Evolutionary conservation across 2,113 vertebrate species (phyloP).

Genomic region (Corythornis cristatus): DNA sequence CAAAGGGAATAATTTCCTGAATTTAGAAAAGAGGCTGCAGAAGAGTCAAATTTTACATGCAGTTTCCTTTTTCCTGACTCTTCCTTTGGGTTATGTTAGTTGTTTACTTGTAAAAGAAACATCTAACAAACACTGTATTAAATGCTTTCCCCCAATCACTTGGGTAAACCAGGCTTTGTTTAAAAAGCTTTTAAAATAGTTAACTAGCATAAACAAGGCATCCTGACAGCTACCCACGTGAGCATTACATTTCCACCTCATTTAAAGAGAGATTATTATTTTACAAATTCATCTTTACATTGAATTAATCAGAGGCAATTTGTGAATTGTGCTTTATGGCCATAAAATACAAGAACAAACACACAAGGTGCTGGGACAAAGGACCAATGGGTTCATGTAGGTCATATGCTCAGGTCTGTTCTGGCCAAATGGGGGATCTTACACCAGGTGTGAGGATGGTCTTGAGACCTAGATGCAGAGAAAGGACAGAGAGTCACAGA

Average conservation of each 20-base stretch:
- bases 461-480: neutral
- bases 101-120: conserved; percentile 66
- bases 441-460: neutral
- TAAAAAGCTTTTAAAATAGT: neutral
- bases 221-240: neutral
- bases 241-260: neutral
- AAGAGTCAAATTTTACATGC: conserved; percentile 56
- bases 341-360: neutral
- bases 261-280: neutral
- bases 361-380: neutral
- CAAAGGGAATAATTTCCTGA: conserved; percentile 21
- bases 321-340: neutral
- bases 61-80: conserved; percentile 69
- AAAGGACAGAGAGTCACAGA: neutral
- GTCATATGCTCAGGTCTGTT: neutral
- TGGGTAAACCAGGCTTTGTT: neutral
- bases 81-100: conserved; percentile 40
- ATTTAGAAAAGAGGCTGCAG: conserved; percentile 10
- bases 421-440: neutral
- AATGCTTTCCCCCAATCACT: conserved; percentile 25
- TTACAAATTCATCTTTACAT: neutral
- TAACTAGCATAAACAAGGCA: neutral
- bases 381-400: neutral
- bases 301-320: neutral
- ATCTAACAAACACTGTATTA: conserved; percentile 50